Base-by-base conservation (phyloP, 2,113 vertebrate genomes). In the Xenopus laevis region DNA sequence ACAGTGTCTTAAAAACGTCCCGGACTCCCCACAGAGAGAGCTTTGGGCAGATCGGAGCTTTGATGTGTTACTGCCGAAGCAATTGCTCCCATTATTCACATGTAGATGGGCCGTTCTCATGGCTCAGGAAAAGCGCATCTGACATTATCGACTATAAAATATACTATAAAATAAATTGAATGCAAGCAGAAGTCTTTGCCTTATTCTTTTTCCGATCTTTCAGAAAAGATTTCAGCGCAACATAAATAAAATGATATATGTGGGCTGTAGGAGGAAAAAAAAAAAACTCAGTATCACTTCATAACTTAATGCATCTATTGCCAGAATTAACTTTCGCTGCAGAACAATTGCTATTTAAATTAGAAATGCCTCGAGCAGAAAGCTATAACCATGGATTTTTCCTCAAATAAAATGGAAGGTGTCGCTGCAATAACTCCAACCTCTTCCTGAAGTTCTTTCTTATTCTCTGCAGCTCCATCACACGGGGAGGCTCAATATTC, bases 401-500 rank as follows among this genome's bases (percentile, higher is more conserved):
- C 73, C 47, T 12, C 11, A 71, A 47, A 73, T 77, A 16, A 33
- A 46, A 78, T 86, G 70, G 55, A 3, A 58, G 33, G 67, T 68
- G 81, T 86, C 76, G 82, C 82, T 77, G 68, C 61, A 52, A 80
- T 81, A 59, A 7, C 13, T 66, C 13, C 20, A 59, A 45, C 6
- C 18, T 13, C 53, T 58, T 79, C 80, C 77, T 81, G 65, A 79
- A 82, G 79, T 67, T 63, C 64, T 27, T 74, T 62, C 30, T 60
- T 83, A 81, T 79, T 45, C 71, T 10, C 78, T 83, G 57, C 71
- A 83, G 81, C 71, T 55, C 76, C 83, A 86, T 78, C 69, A 72
- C 77, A 83, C 72, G 59, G 80, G 77, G 10, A 65, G 9, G 83
- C 74, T 71, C 78, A 63, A 84, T 58, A 76, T 84, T 86, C 83